Evolutionary conservation across 2,888 invertebrate species (phyloP).

Genomic region (Saturnia pavonia): DNA sequence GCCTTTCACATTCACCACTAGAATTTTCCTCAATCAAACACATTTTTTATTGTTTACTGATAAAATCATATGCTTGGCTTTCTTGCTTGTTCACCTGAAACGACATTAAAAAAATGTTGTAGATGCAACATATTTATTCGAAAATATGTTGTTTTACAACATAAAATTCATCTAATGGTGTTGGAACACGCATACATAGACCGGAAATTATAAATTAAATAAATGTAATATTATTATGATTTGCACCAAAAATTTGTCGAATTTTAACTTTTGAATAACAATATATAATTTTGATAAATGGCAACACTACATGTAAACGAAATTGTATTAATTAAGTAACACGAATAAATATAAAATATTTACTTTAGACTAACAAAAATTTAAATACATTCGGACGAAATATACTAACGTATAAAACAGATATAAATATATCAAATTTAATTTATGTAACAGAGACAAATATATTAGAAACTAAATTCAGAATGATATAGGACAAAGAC

Average conservation of each 20-base stretch:
- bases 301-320: background rate
- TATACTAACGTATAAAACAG: background rate
- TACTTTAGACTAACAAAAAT: background rate
- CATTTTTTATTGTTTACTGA: slow-evolving; percentile 70
- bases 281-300: background rate
- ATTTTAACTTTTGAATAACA: background rate
- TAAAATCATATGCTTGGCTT: slow-evolving; percentile 57
- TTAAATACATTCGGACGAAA: background rate
- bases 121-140: slow-evolving; percentile 43
- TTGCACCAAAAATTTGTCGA: slow-evolving; percentile 15
- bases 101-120: slow-evolving; percentile 45
- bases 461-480: slow-evolving; percentile 34
- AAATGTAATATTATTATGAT: background rate
- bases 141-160: slow-evolving; percentile 53
- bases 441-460: slow-evolving; percentile 38
- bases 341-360: too few relatives aligned
- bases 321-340: background rate
- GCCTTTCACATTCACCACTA: slow-evolving; percentile 60
- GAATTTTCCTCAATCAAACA: slow-evolving; percentile 68
- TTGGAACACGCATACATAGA: slow-evolving; percentile 60
- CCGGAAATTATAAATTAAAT: background rate
- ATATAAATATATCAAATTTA: slow-evolving; percentile 25
- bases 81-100: slow-evolving; percentile 61
- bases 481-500: slow-evolving; percentile 49
- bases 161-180: slow-evolving; percentile 40